Percentiles rank a stretch among this genome's conserved stretches.
Conservation (phyloP, 2,113 vertebrate genomes). For the Machaerirhynchus nigripectus region DNA sequence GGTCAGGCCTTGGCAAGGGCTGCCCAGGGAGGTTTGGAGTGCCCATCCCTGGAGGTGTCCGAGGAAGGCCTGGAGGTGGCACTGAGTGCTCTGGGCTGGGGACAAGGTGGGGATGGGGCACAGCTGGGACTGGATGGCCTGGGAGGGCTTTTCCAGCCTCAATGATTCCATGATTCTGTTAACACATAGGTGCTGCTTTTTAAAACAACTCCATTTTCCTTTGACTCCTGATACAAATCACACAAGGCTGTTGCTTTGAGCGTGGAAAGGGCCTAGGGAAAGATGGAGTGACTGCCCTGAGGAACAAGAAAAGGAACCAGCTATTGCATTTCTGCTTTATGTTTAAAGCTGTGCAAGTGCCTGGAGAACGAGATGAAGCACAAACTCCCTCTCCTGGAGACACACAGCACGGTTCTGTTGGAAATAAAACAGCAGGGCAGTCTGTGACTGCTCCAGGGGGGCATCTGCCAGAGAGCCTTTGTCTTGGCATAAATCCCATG, state of each 20-base stretch:
- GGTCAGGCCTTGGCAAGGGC: no score
- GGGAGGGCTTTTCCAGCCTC: neutral
- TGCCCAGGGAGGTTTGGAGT: no score
- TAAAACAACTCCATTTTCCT: neutral
- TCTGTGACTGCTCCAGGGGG: neutral
- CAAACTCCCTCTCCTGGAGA: neutral
- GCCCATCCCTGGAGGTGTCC: no score
- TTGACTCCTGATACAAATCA: neutral
- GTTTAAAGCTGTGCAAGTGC: neutral
- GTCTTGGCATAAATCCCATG: neutral
- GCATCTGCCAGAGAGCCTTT: neutral
- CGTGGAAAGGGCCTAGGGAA: neutral
- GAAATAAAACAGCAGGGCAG: neutral
- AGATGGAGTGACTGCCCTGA: neutral
- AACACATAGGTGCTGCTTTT: neutral
- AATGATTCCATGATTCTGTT: neutral
- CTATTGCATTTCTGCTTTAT: neutral
- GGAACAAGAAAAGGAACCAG: neutral
- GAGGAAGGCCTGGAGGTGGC: no score
- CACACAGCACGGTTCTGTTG: accelerated
- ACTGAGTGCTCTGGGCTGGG: no score
- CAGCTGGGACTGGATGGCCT: accelerated
- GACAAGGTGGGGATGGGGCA: neutral
- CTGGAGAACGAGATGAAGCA: neutral
- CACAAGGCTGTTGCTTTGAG: neutral